phyloP scores from a whole-genome alignment of 2,888 invertebrate genomes.

The Scaeva pyrastri region DNA sequence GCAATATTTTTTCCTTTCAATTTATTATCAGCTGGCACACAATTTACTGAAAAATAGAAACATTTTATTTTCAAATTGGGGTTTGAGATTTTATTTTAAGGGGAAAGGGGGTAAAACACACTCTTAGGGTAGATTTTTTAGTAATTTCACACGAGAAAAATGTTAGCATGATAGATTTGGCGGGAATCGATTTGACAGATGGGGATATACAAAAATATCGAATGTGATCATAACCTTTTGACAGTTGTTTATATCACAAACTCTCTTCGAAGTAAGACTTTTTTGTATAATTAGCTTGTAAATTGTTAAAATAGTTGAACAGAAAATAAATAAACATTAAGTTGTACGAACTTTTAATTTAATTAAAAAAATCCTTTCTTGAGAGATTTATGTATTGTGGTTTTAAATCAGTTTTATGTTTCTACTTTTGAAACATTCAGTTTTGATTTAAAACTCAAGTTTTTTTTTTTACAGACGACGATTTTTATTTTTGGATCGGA shows the following conservation, averaged over 20 bases:
- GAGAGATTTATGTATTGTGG: constrained; percentile 6
- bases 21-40: constrained; percentile 27
- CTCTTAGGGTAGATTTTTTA: constrained; percentile 9
- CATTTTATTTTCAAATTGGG: not conserved
- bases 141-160: constrained; percentile 30
- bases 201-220: not conserved
- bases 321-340: constrained; percentile 28
- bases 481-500: constrained; percentile 62
- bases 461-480: constrained; percentile 46
- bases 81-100: not conserved
- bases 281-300: not conserved
- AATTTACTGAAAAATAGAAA: constrained; percentile 45
- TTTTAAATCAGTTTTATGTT: constrained; percentile 44
- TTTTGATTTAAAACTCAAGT: constrained; percentile 34
- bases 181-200: not conserved
- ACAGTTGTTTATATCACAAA: constrained; percentile 27
- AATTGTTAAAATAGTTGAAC: constrained; percentile 8
- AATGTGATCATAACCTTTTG: constrained; percentile 58
- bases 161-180: constrained; percentile 11
- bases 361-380: constrained; percentile 53
- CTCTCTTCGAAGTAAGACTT: constrained; percentile 5
- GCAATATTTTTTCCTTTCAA: constrained; percentile 53
- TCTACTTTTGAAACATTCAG: constrained; percentile 31
- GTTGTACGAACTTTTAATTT: constrained; percentile 70
- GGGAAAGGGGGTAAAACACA: not conserved